phyloP scores from a whole-genome alignment of 1,140 invertebrate genomes.

The Eriocheir sinensis region DNA sequence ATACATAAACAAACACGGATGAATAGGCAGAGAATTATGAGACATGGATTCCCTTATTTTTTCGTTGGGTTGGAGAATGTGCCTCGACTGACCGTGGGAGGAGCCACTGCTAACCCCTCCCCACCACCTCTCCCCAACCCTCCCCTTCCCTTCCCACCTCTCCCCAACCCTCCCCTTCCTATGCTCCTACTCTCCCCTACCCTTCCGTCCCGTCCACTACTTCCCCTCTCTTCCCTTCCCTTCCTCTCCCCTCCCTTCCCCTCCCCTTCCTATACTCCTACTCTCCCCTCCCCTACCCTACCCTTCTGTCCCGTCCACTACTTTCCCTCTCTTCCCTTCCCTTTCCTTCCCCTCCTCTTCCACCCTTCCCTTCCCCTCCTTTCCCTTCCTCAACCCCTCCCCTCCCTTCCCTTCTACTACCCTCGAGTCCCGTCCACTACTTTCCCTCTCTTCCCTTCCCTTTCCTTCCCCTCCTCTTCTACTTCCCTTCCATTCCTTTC shows the following conservation, averaged over 20 bases:
- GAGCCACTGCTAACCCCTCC: no score
- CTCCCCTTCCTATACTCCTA: background rate
- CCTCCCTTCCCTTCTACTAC: background rate
- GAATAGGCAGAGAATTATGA: no score
- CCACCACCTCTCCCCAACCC: no score
- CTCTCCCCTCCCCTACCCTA: background rate
- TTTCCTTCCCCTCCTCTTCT: background rate
- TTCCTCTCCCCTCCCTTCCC: constrained; percentile 32
- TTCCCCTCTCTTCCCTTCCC: constrained; percentile 20
- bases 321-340: constrained; percentile 26
- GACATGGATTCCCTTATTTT: background rate
- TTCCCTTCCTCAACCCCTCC: background rate
- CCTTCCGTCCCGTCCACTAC: background rate
- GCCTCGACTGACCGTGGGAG: no score
- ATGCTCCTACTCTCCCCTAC: background rate
- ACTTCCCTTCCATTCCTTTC: background rate
- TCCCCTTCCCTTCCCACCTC: background rate
- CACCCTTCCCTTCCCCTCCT: background rate
- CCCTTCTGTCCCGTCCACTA: background rate
- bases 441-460: constrained; percentile 1
- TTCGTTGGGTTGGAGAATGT: no score
- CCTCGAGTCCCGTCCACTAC: background rate
- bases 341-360: background rate
- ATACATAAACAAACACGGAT: no score
- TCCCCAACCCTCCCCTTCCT: background rate